Percentiles rank a stretch among this genome's conserved stretches.
phyloP scores from a whole-genome alignment of 2,888 invertebrate genomes.

The Andrena bicolor region DNA sequence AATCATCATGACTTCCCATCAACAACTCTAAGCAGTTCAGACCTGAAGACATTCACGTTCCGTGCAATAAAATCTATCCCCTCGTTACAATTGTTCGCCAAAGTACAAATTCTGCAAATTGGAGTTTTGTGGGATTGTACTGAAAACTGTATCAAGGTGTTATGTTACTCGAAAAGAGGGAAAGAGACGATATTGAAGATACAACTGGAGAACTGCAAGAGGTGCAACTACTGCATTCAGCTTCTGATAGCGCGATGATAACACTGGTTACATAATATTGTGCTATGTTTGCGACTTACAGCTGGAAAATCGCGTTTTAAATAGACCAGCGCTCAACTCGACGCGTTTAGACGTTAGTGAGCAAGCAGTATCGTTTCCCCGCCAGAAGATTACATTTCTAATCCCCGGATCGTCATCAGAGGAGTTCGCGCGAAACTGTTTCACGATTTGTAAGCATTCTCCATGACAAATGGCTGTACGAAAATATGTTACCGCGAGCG shows the following conservation, averaged over 20 bases:
- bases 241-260: conserved; percentile 28
- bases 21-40: too few relatives aligned
- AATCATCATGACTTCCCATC: too few relatives aligned
- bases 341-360: background rate
- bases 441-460: background rate
- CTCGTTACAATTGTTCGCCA: too few relatives aligned
- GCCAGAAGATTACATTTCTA: background rate
- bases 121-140: too few relatives aligned
- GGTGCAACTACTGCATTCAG: conserved; percentile 12
- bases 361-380: background rate
- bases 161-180: background rate
- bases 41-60: too few relatives aligned
- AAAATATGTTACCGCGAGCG: background rate
- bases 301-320: conserved; percentile 22
- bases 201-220: background rate
- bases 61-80: too few relatives aligned
- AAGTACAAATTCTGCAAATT: too few relatives aligned
- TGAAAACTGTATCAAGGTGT: too few relatives aligned
- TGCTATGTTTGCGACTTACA: conserved; percentile 2
- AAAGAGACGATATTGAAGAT: background rate
- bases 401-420: background rate
- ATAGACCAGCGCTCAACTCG: background rate
- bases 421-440: too few relatives aligned
- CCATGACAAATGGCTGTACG: background rate
- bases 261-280: conserved; percentile 35